Evolutionary conservation across 1,140 invertebrate species (phyloP).

Genomic region (Papilio xuthus): DNA sequence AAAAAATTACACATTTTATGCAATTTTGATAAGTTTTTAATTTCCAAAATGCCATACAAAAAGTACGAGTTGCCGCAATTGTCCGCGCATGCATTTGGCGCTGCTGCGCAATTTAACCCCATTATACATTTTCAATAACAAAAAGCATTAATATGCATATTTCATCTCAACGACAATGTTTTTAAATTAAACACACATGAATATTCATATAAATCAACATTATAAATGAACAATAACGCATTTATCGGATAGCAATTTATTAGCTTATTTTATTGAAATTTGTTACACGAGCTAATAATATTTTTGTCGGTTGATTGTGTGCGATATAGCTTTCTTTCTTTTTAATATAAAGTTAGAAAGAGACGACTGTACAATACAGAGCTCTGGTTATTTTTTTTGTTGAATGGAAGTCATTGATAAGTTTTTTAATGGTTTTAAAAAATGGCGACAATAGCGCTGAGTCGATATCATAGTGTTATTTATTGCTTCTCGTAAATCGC

Average conservation of each 20-base stretch:
- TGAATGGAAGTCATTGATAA: slow-evolving; percentile 72
- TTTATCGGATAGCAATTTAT: slow-evolving; percentile 78
- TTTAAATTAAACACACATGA: slow-evolving; percentile 62
- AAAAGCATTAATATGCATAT: slow-evolving; percentile 30
- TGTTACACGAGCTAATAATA: slow-evolving; percentile 72
- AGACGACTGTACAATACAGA: slow-evolving; percentile 47
- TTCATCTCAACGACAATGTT: slow-evolving; percentile 43
- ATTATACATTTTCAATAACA: not conserved
- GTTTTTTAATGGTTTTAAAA: slow-evolving; percentile 79
- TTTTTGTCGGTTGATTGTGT: slow-evolving; percentile 51
- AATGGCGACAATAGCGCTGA: slow-evolving; percentile 72
- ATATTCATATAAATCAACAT: slow-evolving; percentile 81
- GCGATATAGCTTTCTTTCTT: slow-evolving; percentile 40
- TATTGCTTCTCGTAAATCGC: slow-evolving; percentile 76
- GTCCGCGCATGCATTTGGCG: slow-evolving; percentile 8
- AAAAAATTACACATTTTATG: too few species aligned
- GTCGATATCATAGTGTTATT: slow-evolving; percentile 68
- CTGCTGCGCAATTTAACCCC: slow-evolving; percentile 16
- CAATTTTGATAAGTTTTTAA: too few species aligned
- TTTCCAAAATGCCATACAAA: not conserved
- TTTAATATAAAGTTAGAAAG: slow-evolving; percentile 51
- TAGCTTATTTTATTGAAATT: slow-evolving; percentile 79
- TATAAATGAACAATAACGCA: slow-evolving; percentile 66
- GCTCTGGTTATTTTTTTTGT: slow-evolving; percentile 55
- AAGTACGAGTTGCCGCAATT: not conserved